Evolutionary conservation across 2,113 vertebrate genomes (phyloP).

Genomic region (Cyanistes caeruleus): DNA sequence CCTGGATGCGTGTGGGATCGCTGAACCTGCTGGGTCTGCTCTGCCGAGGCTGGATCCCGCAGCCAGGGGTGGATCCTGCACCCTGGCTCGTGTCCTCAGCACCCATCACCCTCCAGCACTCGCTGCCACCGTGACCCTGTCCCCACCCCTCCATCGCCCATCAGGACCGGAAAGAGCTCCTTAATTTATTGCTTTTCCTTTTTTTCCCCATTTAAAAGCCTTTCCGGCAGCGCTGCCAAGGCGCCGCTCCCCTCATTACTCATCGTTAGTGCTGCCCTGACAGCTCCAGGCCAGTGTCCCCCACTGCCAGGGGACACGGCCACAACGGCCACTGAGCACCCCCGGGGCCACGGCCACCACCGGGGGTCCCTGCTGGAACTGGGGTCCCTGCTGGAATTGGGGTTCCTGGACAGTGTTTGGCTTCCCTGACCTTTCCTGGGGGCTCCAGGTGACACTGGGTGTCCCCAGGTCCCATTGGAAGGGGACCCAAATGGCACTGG

Average conservation of each 20-base stretch:
- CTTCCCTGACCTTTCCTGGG: rapidly evolving
- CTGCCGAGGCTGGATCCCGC: neutral
- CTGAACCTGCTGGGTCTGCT: rapidly evolving
- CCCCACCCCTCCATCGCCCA: neutral
- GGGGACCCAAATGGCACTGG: neutral
- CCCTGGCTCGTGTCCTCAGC: neutral
- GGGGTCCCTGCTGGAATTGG: rapidly evolving
- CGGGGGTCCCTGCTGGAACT: rapidly evolving
- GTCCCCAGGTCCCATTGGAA: neutral
- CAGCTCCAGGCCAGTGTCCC: neutral
- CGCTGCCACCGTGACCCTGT: neutral
- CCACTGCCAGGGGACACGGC: neutral
- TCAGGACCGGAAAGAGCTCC: neutral
- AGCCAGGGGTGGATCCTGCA: neutral
- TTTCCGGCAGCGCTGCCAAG: neutral
- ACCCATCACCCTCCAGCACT: neutral
- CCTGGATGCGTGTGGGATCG: rapidly evolving
- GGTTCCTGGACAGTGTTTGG: neutral
- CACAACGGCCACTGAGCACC: rapidly evolving
- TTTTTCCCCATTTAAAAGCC: neutral
- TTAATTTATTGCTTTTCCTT: neutral
- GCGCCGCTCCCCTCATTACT: neutral
- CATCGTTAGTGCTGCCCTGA: neutral
- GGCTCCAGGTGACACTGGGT: neutral
- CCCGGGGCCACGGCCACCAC: neutral